These are phyloP conservation scores for Aspidiotus rigidus DNA, from an alignment of 2,888 invertebrate genomes.

Conservation along the genomic window DNA sequence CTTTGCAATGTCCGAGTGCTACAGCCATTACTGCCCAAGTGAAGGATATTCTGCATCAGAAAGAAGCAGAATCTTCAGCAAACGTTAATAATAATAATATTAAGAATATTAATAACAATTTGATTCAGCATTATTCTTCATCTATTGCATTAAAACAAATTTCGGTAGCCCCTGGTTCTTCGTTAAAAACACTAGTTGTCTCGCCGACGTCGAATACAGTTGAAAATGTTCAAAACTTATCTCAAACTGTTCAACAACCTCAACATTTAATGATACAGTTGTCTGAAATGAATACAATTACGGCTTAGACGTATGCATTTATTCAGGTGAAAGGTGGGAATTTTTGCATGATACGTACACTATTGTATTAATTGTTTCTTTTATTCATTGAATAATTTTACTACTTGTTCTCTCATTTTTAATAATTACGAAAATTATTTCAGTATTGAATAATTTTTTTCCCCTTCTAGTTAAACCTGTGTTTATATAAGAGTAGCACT, in stretches of 20 bases:
- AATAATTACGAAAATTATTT: too few species aligned
- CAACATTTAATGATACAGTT: slow-evolving; percentile 25
- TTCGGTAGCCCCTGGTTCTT: slow-evolving; percentile 39
- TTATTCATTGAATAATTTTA: too few species aligned
- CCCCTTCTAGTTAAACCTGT: too few species aligned
- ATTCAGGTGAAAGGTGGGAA: too few species aligned
- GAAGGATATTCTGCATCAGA: slow-evolving; percentile 35
- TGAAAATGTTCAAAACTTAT: not conserved
- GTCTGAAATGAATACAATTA: slow-evolving; percentile 16
- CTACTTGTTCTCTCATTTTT: too few species aligned
- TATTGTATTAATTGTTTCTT: too few species aligned
- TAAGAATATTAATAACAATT: not conserved
- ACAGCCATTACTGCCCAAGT: slow-evolving; percentile 40
- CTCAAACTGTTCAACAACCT: slow-evolving; percentile 12
- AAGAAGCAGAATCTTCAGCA: slow-evolving; percentile 37
- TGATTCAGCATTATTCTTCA: slow-evolving; percentile 39
- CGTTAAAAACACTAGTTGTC: slow-evolving; percentile 40
- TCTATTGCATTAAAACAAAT: slow-evolving; percentile 40
- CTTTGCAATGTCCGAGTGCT: slow-evolving; percentile 45
- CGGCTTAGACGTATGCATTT: not conserved
- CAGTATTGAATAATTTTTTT: too few species aligned
- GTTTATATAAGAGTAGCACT: too few species aligned
- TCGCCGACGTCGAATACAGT: slow-evolving; percentile 18
- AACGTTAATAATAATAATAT: not conserved
- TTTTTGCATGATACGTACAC: too few species aligned